Conservation (phyloP, 2,888 invertebrate genomes). For the Acrobasis consociella region DNA sequence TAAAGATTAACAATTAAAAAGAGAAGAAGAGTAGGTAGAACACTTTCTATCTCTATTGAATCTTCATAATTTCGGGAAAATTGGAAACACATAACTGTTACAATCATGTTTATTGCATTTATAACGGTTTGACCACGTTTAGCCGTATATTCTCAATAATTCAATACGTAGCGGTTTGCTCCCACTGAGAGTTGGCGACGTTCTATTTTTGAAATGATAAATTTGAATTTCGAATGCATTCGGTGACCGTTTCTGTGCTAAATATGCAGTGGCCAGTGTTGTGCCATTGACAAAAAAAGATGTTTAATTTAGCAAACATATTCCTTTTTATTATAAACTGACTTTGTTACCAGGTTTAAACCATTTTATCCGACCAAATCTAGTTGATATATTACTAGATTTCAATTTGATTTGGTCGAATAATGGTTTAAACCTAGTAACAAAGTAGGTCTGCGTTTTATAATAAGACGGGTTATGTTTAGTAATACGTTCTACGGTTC, state of each 20-base stretch:
- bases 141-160: slow-evolving; percentile 21
- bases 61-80: neutral
- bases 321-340: no score
- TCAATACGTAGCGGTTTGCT: slow-evolving; percentile 49
- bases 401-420: no score
- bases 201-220: slow-evolving; percentile 55
- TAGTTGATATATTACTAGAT: no score
- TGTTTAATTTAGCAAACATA: slow-evolving; percentile 27
- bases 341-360: no score
- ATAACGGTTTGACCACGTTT: slow-evolving; percentile 8
- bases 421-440: no score
- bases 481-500: no score
- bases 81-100: neutral
- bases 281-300: slow-evolving; percentile 41
- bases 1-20: no score
- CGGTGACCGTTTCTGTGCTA: slow-evolving; percentile 58
- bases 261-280: slow-evolving; percentile 56
- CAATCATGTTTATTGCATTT: neutral
- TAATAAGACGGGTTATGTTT: no score
- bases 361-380: no score
- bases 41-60: neutral
- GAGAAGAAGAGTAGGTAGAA: no score
- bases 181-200: slow-evolving; percentile 38
- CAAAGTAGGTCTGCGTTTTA: no score
- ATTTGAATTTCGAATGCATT: slow-evolving; percentile 64